Evolutionary conservation across 2,888 invertebrate species (phyloP).

Genomic region (Lissonota sp.): DNA sequence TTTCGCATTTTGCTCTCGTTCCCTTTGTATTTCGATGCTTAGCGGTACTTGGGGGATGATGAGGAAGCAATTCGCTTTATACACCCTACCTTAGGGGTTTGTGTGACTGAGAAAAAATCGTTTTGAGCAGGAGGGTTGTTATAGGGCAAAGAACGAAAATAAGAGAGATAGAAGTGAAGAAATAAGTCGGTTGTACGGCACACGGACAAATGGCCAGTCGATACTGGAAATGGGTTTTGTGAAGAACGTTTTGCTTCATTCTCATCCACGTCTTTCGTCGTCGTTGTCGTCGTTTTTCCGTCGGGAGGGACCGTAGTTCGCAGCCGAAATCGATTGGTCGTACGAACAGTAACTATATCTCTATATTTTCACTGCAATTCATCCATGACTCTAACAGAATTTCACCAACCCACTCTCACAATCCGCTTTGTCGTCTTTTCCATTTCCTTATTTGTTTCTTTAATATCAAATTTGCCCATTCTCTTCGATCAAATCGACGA

Average conservation of each 20-base stretch:
- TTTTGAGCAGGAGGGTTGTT: constrained; percentile 1
- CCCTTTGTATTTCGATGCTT: constrained; percentile 50
- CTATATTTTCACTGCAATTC: constrained; percentile 50
- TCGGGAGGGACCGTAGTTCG: constrained; percentile 51
- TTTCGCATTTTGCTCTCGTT: constrained; percentile 31
- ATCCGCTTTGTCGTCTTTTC: background rate
- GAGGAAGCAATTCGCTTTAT: constrained; percentile 6
- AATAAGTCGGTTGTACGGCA: constrained; percentile 50
- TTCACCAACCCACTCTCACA: constrained; percentile 31
- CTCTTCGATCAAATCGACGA: background rate
- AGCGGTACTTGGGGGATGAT: constrained; percentile 11
- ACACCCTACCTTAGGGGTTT: background rate
- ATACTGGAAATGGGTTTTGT: constrained; percentile 73
- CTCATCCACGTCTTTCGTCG: constrained; percentile 28
- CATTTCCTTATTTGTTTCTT: background rate
- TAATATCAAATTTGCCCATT: too few species aligned
- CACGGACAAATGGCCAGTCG: constrained; percentile 70
- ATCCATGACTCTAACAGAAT: constrained; percentile 56
- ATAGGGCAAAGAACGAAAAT: constrained; percentile 29
- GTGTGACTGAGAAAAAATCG: constrained; percentile 14
- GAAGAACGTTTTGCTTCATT: constrained; percentile 52
- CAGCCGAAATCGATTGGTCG: constrained; percentile 64
- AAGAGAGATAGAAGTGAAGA: constrained; percentile 52
- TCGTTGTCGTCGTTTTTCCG: constrained; percentile 40
- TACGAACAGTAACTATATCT: constrained; percentile 51